Conservation (phyloP, 1,140 invertebrate species). For the Patella vulgata region DNA sequence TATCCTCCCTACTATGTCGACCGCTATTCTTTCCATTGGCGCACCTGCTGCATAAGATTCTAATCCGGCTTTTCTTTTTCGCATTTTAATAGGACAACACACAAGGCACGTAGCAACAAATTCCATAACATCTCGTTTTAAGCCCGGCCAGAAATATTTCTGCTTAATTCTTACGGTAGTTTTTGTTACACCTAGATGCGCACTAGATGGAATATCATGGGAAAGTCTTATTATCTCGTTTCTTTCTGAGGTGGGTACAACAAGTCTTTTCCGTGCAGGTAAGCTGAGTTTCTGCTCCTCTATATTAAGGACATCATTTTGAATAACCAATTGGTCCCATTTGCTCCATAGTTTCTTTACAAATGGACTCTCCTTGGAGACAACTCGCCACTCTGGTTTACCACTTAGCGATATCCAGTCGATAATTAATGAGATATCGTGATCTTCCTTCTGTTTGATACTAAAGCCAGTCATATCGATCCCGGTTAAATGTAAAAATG, state of each 20-base stretch:
- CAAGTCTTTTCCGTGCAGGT: neutral
- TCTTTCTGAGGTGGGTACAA: neutral
- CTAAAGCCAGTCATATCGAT: neutral
- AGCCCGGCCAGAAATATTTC: conserved; percentile 13
- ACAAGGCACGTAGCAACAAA: too few species aligned
- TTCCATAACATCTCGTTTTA: too few species aligned
- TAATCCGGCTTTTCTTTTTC: neutral
- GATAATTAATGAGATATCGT: too few species aligned
- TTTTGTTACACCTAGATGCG: conserved; percentile 23
- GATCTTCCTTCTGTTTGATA: conserved; percentile 1
- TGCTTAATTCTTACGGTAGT: conserved; percentile 9
- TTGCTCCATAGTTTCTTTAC: neutral
- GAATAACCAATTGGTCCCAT: neutral
- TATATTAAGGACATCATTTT: conserved; percentile 1
- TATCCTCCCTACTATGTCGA: conserved; percentile 13
- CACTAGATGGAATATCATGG: conserved; percentile 9
- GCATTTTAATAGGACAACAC: too few species aligned
- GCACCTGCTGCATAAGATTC: neutral
- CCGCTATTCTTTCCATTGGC: conserved; percentile 10
- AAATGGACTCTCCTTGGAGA: neutral
- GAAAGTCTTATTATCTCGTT: conserved; percentile 10
- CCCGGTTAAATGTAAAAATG: too few species aligned
- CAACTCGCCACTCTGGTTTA: too few species aligned
- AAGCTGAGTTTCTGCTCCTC: neutral
- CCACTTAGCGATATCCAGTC: too few species aligned